phyloP scores from a whole-genome alignment of 2,888 invertebrate genomes.

The Diachrysia chrysitis region DNA sequence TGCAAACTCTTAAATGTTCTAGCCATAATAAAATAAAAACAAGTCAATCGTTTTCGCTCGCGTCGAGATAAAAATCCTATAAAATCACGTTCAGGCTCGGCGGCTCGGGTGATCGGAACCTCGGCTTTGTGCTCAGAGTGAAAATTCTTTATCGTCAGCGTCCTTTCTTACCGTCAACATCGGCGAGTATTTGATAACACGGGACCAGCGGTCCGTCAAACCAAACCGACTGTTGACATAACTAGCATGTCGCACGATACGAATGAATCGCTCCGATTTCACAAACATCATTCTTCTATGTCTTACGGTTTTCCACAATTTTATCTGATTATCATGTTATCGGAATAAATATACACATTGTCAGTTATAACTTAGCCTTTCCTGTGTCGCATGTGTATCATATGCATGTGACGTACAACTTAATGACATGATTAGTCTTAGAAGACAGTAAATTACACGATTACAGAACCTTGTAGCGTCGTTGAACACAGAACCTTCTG shows the following conservation, averaged over 20 bases:
- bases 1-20: conserved; percentile 41
- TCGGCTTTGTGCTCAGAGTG: conserved; percentile 23
- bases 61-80: conserved; percentile 80
- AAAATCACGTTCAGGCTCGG: conserved; percentile 75
- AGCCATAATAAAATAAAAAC: conserved; percentile 60
- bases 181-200: conserved; percentile 83
- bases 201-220: conserved; percentile 57
- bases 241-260: conserved; percentile 65
- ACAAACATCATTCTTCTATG: conserved; percentile 65
- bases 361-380: conserved; percentile 33
- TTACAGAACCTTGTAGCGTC: conserved; percentile 19
- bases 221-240: conserved; percentile 77
- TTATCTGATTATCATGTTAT: conserved; percentile 32
- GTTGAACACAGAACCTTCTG: conserved; percentile 10
- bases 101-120: conserved; percentile 35
- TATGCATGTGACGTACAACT: conserved; percentile 20
- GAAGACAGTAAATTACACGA: conserved; percentile 30
- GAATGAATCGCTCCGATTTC: conserved; percentile 70
- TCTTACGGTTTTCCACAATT: conserved; percentile 40
- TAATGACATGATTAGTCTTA: conserved; percentile 48
- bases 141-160: conserved; percentile 75
- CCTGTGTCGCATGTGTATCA: conserved; percentile 29
- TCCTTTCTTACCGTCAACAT: conserved; percentile 72
- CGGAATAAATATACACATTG: conserved; percentile 40
- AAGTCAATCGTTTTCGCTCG: conserved; percentile 62